Percentiles rank a stretch among this genome's conserved stretches.
These are phyloP conservation scores for Apoderus coryli DNA, from an alignment of 2,888 invertebrate genomes.

Conservation along the genomic window DNA sequence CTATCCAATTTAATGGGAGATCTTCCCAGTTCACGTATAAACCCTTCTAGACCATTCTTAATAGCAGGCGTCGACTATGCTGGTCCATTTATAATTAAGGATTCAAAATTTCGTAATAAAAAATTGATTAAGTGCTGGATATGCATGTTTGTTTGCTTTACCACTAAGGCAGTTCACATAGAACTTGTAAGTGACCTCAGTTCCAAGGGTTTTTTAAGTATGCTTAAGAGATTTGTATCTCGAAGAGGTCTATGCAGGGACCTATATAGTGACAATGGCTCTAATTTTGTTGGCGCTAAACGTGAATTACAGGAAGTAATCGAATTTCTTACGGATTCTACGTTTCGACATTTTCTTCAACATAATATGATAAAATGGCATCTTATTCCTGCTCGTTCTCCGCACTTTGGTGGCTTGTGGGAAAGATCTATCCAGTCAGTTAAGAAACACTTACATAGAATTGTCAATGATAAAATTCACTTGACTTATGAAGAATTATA, in stretches of 20 bases:
- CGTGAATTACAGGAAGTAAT: too few relatives aligned
- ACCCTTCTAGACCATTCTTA: conserved; percentile 14
- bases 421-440: conserved; percentile 1
- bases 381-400: conserved; percentile 3
- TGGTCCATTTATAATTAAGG: conserved; percentile 14
- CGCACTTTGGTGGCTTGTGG: conserved; percentile 3
- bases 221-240: conserved; percentile 7
- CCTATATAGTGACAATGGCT: conserved; percentile 9
- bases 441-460: conserved; percentile 1
- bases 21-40: conserved; percentile 12
- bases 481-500: conserved; percentile 3
- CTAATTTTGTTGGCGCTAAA: conserved; percentile 13
- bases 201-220: conserved; percentile 12
- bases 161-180: conserved; percentile 15
- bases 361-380: conserved; percentile 3
- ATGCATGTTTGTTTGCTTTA: conserved; percentile 15
- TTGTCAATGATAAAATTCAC: background rate
- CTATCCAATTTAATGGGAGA: conserved; percentile 14
- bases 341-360: too few relatives aligned
- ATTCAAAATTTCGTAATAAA: conserved; percentile 11
- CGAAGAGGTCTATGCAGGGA: background rate
- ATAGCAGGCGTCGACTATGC: conserved; percentile 15
- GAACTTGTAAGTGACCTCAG: conserved; percentile 13
- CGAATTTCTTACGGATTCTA: too few relatives aligned
- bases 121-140: conserved; percentile 13